Base-by-base conservation (phyloP, 1,140 invertebrate species). In the Acromyrmex echinatior region DNA sequence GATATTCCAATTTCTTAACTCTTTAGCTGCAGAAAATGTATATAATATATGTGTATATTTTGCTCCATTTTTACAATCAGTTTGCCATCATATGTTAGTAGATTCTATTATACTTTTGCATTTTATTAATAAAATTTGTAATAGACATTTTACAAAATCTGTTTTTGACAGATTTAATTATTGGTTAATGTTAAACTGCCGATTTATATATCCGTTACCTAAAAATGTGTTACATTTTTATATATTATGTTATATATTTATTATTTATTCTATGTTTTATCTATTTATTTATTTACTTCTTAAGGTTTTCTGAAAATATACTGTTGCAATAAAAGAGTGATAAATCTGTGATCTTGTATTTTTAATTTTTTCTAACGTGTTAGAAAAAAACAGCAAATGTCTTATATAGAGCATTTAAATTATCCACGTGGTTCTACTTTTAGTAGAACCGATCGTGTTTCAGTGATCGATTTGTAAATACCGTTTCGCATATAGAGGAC, bases 11-110 rank as follows among this genome's bases (percentile, higher is more conserved):
- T 31, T 63, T 63, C 12, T 49, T 70, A 70, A 70, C 14, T 51
- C 39, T 70, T 70, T 70, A 70, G 21, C 66, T 70, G 66, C 45
- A 9, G 39, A 51, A 70, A 70, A 70, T 3, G 12, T n/a, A 21
- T 5, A 70, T 1, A n/a, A 45, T 7, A 12, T 68, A 10, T 51
- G 39, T 51, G 39, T 49, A 1, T 70, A 25, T 70, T 70, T n/a
- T 49, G 0, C 14, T 49, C 31, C 9, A 39, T 45, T 39, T 66
- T 16, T 35, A 18, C n/a, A n/a, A 39, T 39, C 9, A 45, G 9
- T 39, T 10, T 68, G 4, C 1, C 5, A 21, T 45, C n/a, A 68
- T 21, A 68, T 51, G 16, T 18, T 66, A 35, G 16, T 2, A 66
- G 1, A 63, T 63, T 28, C 14, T 63, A 6, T 49, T 49, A 51